These are phyloP conservation scores for Leuciscus waleckii DNA, from an alignment of 2,797 vertebrate genomes.

Conservation along the genomic window DNA sequence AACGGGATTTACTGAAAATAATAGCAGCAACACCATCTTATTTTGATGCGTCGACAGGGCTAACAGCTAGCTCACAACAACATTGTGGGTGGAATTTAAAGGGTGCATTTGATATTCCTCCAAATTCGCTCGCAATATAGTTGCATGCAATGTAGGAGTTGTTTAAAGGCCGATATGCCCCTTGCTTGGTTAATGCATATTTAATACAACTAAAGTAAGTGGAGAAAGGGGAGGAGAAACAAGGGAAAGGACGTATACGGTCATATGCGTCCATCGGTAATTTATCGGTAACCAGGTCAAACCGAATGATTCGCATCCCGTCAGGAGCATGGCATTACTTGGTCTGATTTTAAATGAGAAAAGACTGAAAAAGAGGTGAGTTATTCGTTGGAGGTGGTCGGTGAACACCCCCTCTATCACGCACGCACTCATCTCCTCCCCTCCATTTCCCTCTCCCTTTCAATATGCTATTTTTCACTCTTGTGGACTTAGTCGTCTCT, in stretches of 20 bases:
- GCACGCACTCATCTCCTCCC: constrained; percentile 80
- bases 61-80: constrained; percentile 64
- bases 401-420: constrained; percentile 77
- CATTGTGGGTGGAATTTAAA: constrained; percentile 24
- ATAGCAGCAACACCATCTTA: constrained; percentile 69
- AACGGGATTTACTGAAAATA: constrained; percentile 58
- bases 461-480: constrained; percentile 85
- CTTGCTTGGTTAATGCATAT: constrained; percentile 63
- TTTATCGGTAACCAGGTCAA: constrained; percentile 70
- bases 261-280: constrained; percentile 77
- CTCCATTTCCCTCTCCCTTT: constrained; percentile 81
- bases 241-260: constrained; percentile 77
- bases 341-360: constrained; percentile 74
- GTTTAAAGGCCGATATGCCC: constrained; percentile 66
- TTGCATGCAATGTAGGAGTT: constrained; percentile 29
- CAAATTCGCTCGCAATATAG: constrained; percentile 60
- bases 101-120: constrained; percentile 42
- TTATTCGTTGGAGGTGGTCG: constrained; percentile 78
- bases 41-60: constrained; percentile 81
- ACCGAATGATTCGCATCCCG: constrained; percentile 66
- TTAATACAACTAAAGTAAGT: constrained; percentile 55
- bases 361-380: constrained; percentile 76
- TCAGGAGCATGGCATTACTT: constrained; percentile 68
- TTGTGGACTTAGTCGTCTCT: constrained; percentile 79
- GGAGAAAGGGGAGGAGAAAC: constrained; percentile 80